Evolutionary conservation across 2,113 vertebrate species (phyloP).

Genomic region (Corythornis madagascariensis): DNA sequence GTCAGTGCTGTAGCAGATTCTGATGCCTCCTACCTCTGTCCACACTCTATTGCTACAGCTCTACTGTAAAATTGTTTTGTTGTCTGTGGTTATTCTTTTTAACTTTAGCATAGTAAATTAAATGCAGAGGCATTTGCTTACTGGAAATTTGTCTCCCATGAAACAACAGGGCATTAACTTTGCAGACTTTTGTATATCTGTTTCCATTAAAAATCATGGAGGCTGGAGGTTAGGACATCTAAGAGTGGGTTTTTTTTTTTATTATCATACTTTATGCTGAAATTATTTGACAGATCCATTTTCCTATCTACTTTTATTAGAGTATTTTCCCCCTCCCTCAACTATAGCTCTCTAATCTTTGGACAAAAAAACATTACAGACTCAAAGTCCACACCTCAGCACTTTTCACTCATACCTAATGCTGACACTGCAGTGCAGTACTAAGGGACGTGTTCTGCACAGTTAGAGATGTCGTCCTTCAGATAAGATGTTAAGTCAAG

Average conservation of each 20-base stretch:
- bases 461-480: too few relatives aligned
- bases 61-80: slow-evolving; percentile 62
- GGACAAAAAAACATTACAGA: too few relatives aligned
- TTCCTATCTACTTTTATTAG: too few relatives aligned
- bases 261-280: too few relatives aligned
- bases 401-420: too few relatives aligned
- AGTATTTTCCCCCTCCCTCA: too few relatives aligned
- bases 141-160: slow-evolving; percentile 61
- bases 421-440: too few relatives aligned
- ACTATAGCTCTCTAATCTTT: too few relatives aligned
- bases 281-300: too few relatives aligned
- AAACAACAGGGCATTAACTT: slow-evolving; percentile 45
- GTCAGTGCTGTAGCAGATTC: neutral
- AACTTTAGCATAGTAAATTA: slow-evolving; percentile 66
- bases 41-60: neutral
- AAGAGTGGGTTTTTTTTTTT: neutral
- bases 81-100: slow-evolving; percentile 54
- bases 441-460: too few relatives aligned
- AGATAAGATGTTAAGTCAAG: too few relatives aligned
- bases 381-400: too few relatives aligned
- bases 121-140: slow-evolving; percentile 56
- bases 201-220: slow-evolving; percentile 48
- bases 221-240: slow-evolving; percentile 29
- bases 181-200: slow-evolving; percentile 24
- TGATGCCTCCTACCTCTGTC: neutral